Conservation (phyloP, 2,888 invertebrate species). For the Meloe dianella region DNA sequence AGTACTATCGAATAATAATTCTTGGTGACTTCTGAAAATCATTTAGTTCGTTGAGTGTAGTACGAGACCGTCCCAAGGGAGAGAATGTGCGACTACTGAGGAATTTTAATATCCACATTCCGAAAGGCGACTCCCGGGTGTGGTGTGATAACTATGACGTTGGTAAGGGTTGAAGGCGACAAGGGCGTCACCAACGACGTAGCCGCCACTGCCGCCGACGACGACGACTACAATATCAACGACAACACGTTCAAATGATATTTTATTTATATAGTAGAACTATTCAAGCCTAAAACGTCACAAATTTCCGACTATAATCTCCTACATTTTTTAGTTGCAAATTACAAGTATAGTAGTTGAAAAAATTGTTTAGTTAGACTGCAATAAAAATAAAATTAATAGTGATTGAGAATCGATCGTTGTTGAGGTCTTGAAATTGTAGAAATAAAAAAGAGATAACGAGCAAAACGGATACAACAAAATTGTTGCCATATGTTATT, state of each 20-base stretch:
- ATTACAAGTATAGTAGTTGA: neutral
- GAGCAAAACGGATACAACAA: constrained; percentile 12
- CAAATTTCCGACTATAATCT: neutral
- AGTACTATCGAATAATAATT: constrained; percentile 45
- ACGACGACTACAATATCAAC: neutral
- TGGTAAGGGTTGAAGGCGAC: constrained; percentile 39
- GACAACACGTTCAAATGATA: neutral
- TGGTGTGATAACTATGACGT: constrained; percentile 36
- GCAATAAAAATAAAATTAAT: neutral
- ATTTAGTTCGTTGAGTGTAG: constrained; percentile 40
- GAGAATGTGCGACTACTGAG: constrained; percentile 39
- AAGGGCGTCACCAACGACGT: constrained; percentile 16
- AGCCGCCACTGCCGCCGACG: neutral
- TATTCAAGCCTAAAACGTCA: neutral
- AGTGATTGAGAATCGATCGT: constrained; percentile 12
- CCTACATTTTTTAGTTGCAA: neutral
- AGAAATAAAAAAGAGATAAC: constrained; percentile 14
- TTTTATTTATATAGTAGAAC: neutral
- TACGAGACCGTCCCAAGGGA: constrained; percentile 36
- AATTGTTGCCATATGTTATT: constrained; percentile 16
- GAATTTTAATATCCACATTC: constrained; percentile 51
- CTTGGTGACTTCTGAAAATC: constrained; percentile 45
- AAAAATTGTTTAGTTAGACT: neutral
- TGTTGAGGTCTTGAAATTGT: neutral
- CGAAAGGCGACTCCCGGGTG: constrained; percentile 35